A percentile compares a stretch with the other conserved stretches of the same genome.
phyloP scores from a whole-genome alignment of 2,113 vertebrate species.

The Balaeniceps rex region DNA sequence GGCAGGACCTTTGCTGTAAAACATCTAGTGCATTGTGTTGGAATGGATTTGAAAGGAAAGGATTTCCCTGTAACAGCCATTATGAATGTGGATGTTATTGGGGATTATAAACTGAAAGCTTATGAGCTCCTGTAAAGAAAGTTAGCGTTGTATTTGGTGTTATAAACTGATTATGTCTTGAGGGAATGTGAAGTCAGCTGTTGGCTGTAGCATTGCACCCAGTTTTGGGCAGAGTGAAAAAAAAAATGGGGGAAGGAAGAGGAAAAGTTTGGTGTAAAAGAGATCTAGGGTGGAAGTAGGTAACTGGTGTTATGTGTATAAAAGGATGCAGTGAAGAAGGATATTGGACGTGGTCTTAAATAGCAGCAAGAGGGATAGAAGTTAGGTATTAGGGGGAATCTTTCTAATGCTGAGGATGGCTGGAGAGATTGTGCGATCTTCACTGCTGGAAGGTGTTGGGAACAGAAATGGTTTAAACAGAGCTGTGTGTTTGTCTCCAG shows the following conservation, averaged over 20 bases:
- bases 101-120: accelerated
- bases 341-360: not conserved
- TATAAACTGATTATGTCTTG: not conserved
- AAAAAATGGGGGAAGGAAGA: not conserved
- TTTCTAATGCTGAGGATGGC: not conserved
- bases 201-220: not conserved
- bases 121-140: not conserved
- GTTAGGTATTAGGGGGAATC: not conserved
- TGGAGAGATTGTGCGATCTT: not conserved
- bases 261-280: not conserved
- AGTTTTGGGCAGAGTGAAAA: not conserved
- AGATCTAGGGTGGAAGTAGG: not conserved
- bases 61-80: not conserved
- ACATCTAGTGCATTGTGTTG: accelerated
- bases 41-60: not conserved
- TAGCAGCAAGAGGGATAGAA: not conserved
- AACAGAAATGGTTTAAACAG: not conserved
- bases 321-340: not conserved
- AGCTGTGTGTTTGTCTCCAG: not conserved
- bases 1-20: not conserved
- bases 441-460: not conserved
- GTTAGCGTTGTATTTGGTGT: not conserved
- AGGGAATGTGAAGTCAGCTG: not conserved
- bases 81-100: not conserved
- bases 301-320: not conserved